A percentile compares a stretch with the other conserved stretches of the same genome.
These are phyloP conservation scores for Gymnocypris eckloni DNA, from an alignment of 2,797 vertebrate species.

Conservation along the genomic window DNA sequence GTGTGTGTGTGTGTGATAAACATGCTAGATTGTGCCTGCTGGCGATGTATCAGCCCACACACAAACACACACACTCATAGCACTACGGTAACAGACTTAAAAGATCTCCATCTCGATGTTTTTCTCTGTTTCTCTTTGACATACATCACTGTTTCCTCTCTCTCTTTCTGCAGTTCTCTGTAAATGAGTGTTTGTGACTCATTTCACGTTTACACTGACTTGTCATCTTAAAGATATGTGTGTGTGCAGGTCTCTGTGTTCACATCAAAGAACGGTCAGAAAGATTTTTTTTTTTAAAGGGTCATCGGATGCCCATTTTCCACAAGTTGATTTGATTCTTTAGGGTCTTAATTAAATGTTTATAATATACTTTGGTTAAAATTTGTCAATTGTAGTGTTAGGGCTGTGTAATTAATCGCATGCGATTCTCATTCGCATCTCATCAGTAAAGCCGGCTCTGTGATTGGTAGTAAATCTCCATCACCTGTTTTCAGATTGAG, in stretches of 20 bases:
- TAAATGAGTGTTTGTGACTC: slow-evolving; percentile 20
- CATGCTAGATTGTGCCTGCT: slow-evolving; percentile 42
- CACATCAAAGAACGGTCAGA: slow-evolving; percentile 10
- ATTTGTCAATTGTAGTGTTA: no score
- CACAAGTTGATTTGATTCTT: no score
- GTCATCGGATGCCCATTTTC: no score
- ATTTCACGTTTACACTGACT: slow-evolving; percentile 22
- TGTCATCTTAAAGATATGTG: background rate
- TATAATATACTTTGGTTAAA: no score
- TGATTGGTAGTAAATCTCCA: no score
- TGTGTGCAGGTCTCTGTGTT: background rate
- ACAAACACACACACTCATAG: background rate
- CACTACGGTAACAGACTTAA: slow-evolving; percentile 16
- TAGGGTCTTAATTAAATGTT: no score
- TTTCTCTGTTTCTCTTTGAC: slow-evolving; percentile 26
- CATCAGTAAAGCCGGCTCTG: no score
- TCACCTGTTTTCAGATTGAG: no score
- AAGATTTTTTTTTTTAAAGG: background rate
- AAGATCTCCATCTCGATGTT: slow-evolving; percentile 33
- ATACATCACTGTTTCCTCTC: slow-evolving; percentile 18
- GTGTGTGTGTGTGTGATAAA: slow-evolving; percentile 36
- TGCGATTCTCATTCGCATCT: no score
- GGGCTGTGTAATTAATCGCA: no score
- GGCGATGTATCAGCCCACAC: slow-evolving; percentile 17
- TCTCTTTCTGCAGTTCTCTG: slow-evolving; percentile 25